A percentile compares a stretch with the other conserved stretches of the same genome.
Conservation (phyloP, 2,888 invertebrate genomes). For the Clanis bilineata region DNA sequence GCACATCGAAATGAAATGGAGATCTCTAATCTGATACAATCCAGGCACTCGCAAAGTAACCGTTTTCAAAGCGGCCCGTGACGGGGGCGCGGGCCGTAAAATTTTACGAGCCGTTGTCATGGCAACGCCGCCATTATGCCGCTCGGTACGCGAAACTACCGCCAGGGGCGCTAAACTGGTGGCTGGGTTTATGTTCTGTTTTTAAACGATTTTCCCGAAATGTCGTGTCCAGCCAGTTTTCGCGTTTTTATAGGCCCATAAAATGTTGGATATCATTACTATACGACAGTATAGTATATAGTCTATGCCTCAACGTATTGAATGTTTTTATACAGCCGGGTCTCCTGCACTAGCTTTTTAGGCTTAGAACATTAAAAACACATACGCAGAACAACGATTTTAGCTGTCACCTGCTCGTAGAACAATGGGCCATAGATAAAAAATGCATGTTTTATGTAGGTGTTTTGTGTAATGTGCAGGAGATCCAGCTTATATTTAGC, state of each 20-base stretch:
- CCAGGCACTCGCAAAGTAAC: constrained; percentile 44
- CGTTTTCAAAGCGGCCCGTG: constrained; percentile 51
- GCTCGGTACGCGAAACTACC: constrained; percentile 42
- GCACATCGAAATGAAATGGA: constrained; percentile 27
- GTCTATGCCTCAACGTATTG: no score
- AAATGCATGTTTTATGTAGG: no score
- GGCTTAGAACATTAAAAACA: no score
- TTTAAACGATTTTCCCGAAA: constrained; percentile 14
- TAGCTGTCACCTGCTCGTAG: no score
- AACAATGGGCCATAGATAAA: no score
- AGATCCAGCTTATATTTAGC: no score
- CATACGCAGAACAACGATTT: no score
- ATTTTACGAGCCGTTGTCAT: constrained; percentile 73
- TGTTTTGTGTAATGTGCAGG: no score
- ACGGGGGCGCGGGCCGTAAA: constrained; percentile 66
- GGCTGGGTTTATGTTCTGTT: constrained; percentile 25
- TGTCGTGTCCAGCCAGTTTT: neutral
- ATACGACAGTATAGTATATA: neutral
- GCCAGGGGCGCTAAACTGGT: constrained; percentile 36
- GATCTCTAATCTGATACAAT: constrained; percentile 35
- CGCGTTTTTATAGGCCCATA: neutral
- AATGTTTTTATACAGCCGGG: no score
- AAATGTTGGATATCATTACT: neutral
- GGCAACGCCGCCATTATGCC: constrained; percentile 66
- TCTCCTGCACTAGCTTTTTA: no score